Percentiles rank a stretch among this genome's conserved stretches.
Evolutionary conservation across 2,888 invertebrate species (phyloP).

Genomic region (Camptogramma bilineatum): DNA sequence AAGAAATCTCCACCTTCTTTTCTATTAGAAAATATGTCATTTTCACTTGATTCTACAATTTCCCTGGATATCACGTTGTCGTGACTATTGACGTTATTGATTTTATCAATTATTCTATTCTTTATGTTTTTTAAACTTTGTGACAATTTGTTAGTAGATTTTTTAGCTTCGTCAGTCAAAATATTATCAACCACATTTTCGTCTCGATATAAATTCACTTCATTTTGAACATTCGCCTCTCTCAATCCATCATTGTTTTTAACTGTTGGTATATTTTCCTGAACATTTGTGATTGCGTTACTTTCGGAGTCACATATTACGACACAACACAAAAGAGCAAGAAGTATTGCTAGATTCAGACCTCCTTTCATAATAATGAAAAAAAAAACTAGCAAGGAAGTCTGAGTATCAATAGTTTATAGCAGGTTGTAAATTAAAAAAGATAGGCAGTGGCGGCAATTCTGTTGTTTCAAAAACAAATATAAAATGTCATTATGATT

Average conservation of each 20-base stretch:
- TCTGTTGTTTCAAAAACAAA: not conserved
- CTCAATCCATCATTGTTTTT: not conserved
- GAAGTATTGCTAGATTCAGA: conserved; percentile 15
- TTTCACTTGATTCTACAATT: not conserved
- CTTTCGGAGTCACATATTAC: not conserved
- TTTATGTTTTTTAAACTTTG: not conserved
- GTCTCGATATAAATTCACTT: not conserved
- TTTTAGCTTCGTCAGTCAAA: not conserved
- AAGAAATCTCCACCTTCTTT: no score
- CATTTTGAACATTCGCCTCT: not conserved
- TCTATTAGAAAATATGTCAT: not conserved
- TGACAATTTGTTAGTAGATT: not conserved
- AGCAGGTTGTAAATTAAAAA: conserved; percentile 17
- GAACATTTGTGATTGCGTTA: not conserved
- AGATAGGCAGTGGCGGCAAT: conserved; percentile 1
- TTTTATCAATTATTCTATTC: not conserved
- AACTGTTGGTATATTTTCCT: not conserved
- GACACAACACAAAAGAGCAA: conserved; percentile 9
- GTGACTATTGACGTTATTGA: not conserved
- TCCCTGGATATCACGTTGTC: not conserved
- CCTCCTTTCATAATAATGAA: conserved; percentile 29
- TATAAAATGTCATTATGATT: no score
- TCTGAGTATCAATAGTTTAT: conserved; percentile 7
- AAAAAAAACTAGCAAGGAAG: conserved; percentile 12
- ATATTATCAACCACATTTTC: not conserved